Evolutionary conservation across 2,888 invertebrate genomes (phyloP), one percentile per base, ranked within the genome.

Genomic region (Phengaris arion): DNA sequence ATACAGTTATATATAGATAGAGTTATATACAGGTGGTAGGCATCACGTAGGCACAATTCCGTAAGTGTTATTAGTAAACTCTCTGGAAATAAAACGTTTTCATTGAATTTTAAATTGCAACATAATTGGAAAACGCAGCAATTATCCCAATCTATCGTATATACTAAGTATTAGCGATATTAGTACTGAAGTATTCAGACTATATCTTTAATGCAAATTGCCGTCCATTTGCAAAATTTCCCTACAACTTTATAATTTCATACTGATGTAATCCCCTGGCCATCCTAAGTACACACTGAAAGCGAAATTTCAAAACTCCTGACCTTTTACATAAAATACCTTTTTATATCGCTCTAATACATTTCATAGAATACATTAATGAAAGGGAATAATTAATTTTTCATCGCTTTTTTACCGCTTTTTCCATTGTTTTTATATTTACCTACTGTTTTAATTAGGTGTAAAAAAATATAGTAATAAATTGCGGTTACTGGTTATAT

Each of bases 261-360:
- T 12, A 64, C 64, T 35, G 64, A 64, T 13, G 13, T 64, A 64
- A 64, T 35, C 64, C 59, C 22, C 59, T 64, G 64, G 35, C 64
- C 64, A 64, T 64, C 64, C 64, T 64, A 64, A 64, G 35, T 64
- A 64, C 64, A 64, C 64, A 64, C 64, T 64, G 45, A 64, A 64
- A 64, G 64, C 12, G 35, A 64, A 64, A 64, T 64, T 64, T 64
- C 35, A 7, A 64, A 64, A 64, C 64, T 64, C 64, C 64, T 64
- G 64, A 64, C 64, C 64, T 64, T 64, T 64, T 64, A 64, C 64
- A 64, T 64, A 64, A 64, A 64, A 64, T 64, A 35, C 35, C 64
- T 64, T 64, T 64, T 64, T 64, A 64, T 64, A 64, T 64, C 35
- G 22, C 64, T 35, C 64, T 64, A 35, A 64, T 64, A 45, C 6